Percentiles rank a stretch among this genome's conserved stretches.
Conservation (phyloP, 2,797 vertebrate species). For the Ara ararauna region DNA sequence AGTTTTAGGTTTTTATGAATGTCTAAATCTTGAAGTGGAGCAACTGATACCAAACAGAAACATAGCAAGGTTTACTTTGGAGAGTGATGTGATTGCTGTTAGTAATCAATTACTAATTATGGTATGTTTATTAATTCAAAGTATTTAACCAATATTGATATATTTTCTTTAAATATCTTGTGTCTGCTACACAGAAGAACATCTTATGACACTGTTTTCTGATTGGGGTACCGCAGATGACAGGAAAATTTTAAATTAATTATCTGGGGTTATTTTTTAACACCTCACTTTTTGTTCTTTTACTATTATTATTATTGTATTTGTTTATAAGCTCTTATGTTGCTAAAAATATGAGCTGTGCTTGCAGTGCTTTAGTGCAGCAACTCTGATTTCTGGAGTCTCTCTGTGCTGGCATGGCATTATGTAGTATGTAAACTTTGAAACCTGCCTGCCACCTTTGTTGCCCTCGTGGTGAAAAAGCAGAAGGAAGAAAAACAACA, state of each 20-base stretch:
- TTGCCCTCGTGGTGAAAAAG: background rate
- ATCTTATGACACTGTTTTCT: background rate
- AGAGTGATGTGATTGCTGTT: background rate
- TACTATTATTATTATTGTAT: background rate
- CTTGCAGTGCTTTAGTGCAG: background rate
- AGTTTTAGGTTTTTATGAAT: background rate
- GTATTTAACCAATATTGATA: background rate
- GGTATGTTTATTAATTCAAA: background rate
- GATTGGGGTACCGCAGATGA: background rate
- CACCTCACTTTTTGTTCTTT: background rate
- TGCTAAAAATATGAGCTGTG: background rate
- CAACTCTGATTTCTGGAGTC: background rate
- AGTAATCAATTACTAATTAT: background rate
- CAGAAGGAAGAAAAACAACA: background rate
- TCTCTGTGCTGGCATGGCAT: background rate
- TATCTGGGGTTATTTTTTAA: background rate
- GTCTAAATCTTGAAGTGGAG: background rate
- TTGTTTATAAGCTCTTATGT: rapidly evolving
- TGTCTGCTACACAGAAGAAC: background rate
- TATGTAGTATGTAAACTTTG: background rate
- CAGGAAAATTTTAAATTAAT: background rate
- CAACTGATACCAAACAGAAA: background rate
- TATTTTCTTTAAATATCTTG: background rate
- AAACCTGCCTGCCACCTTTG: background rate
- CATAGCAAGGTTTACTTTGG: rapidly evolving